Percentiles rank a stretch among this genome's conserved stretches.
phyloP scores from a whole-genome alignment of 2,113 vertebrate genomes.

The Rhinoderma darwinii region DNA sequence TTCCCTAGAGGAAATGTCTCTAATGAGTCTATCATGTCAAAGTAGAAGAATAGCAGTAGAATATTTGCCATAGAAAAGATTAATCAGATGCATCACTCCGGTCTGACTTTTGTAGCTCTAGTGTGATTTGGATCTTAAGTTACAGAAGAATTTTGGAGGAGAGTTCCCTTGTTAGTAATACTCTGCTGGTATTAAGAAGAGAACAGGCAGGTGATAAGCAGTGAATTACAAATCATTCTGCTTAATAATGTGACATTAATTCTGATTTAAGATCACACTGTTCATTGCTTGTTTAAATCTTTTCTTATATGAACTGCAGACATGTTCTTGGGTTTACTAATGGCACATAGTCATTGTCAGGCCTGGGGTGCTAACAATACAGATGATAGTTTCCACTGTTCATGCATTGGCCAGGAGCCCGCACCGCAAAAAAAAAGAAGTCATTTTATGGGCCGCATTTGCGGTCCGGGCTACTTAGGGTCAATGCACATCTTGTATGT shows the following conservation, averaged over 20 bases:
- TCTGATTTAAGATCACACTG: too few relatives aligned
- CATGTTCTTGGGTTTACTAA: too few relatives aligned
- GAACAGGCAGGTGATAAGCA: not conserved
- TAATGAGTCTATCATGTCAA: slow-evolving; percentile 15
- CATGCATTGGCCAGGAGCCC: too few relatives aligned
- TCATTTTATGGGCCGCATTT: too few relatives aligned
- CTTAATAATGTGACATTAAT: not conserved
- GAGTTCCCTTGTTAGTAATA: not conserved
- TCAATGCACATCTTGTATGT: too few relatives aligned
- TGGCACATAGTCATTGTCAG: too few relatives aligned
- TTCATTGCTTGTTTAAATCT: too few relatives aligned
- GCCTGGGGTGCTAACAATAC: too few relatives aligned
- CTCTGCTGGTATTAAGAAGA: not conserved
- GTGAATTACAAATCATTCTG: not conserved
- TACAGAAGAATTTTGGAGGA: slow-evolving; percentile 1
- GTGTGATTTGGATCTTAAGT: slow-evolving; percentile 25
- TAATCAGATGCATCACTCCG: slow-evolving; percentile 21
- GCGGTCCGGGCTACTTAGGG: too few relatives aligned
- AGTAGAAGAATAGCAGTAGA: slow-evolving; percentile 19
- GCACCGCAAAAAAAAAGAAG: too few relatives aligned
- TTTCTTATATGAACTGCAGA: too few relatives aligned
- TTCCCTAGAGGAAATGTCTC: not conserved
- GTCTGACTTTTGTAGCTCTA: not conserved
- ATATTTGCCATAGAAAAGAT: not conserved
- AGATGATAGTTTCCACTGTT: too few relatives aligned